phyloP scores from a whole-genome alignment of 2,888 invertebrate genomes.

The Beris chalybata region DNA sequence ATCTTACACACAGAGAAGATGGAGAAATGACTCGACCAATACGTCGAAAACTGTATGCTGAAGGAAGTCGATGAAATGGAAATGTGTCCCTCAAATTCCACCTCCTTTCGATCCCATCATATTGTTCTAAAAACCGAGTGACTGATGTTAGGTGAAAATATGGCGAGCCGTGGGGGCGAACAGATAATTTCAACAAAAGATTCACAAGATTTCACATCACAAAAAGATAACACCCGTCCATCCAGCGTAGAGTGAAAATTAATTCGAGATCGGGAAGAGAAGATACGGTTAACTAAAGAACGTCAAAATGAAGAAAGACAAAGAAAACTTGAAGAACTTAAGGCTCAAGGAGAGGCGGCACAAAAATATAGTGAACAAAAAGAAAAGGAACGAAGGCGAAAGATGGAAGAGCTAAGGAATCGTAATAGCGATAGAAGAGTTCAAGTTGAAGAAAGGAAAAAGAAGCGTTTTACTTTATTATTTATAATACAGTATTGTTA shows the following conservation, averaged over 20 bases:
- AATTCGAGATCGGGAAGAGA: constrained; percentile 63
- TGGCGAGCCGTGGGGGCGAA: constrained; percentile 58
- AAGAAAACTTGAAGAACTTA: constrained; percentile 84
- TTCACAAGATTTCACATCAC: constrained; percentile 56
- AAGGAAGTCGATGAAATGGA: too few relatives aligned
- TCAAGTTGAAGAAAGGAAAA: constrained; percentile 84
- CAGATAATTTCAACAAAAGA: constrained; percentile 55
- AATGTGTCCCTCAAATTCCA: too few relatives aligned
- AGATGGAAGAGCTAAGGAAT: constrained; percentile 79
- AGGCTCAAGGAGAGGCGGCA: constrained; percentile 84
- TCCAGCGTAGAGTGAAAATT: too few relatives aligned
- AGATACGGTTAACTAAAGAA: constrained; percentile 76
- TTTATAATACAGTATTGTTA: too few relatives aligned
- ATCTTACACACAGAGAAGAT: too few relatives aligned
- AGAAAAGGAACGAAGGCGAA: constrained; percentile 78
- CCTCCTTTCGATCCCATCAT: constrained; percentile 45
- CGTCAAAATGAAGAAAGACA: constrained; percentile 88
- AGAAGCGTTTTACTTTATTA: too few relatives aligned
- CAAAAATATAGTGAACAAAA: constrained; percentile 88
- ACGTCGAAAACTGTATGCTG: too few relatives aligned
- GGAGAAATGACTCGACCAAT: too few relatives aligned
- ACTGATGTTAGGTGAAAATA: constrained; percentile 54
- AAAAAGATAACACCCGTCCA: too few relatives aligned
- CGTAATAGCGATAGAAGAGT: constrained; percentile 73
- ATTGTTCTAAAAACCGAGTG: constrained; percentile 51